phyloP scores from a whole-genome alignment of 2,888 invertebrate species.

The Meiosimyza platycephala region DNA sequence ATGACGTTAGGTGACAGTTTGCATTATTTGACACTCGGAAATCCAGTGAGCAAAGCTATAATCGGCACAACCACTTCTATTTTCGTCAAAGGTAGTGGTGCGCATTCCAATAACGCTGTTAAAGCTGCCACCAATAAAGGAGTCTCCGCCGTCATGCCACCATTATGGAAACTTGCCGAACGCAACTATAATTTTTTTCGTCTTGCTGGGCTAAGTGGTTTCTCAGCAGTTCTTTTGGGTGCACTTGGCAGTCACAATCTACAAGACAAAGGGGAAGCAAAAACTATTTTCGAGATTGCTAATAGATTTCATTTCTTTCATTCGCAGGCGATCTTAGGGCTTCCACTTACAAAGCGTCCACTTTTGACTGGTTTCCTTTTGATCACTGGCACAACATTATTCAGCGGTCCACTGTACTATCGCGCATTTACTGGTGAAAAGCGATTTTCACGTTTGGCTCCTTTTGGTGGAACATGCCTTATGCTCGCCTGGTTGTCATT shows the following conservation, averaged over 20 bases:
- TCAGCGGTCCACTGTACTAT: slow-evolving; percentile 90
- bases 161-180: slow-evolving; percentile 54
- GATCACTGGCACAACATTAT: slow-evolving; percentile 79
- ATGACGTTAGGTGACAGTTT: slow-evolving; percentile 52
- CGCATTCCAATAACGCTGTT: slow-evolving; percentile 9
- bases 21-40: slow-evolving; percentile 52
- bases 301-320: slow-evolving; percentile 88
- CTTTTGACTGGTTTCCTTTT: slow-evolving; percentile 82
- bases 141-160: slow-evolving; percentile 40
- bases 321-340: slow-evolving; percentile 82
- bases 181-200: slow-evolving; percentile 71
- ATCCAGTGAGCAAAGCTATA: slow-evolving; percentile 53
- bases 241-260: slow-evolving; percentile 82
- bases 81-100: slow-evolving; percentile 36
- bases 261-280: slow-evolving; percentile 73
- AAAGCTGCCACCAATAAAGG: slow-evolving; percentile 25
- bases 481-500: slow-evolving; percentile 89
- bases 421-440: slow-evolving; percentile 85
- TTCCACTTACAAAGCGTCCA: slow-evolving; percentile 83
- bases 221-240: slow-evolving; percentile 84
- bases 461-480: slow-evolving; percentile 86
- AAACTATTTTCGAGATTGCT: slow-evolving; percentile 85
- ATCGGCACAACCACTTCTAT: slow-evolving; percentile 48
- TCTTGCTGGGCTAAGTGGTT: slow-evolving; percentile 80
- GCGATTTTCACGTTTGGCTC: slow-evolving; percentile 78